Evolutionary conservation across 2,888 invertebrate species (phyloP).

Genomic region (Drosophila bunnanda): DNA sequence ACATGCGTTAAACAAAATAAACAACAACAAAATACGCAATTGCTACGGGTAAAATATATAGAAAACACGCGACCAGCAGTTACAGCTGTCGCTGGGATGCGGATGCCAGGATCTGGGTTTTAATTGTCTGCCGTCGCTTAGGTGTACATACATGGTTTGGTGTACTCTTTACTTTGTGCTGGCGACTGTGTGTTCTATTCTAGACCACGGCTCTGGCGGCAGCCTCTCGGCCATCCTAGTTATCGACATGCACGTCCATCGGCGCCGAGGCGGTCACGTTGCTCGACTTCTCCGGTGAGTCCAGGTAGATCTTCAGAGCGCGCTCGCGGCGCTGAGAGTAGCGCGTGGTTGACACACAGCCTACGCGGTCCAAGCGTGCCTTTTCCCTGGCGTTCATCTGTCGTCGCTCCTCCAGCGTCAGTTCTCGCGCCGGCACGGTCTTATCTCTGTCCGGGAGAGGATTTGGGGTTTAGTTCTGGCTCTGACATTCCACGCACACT

Average conservation of each 20-base stretch:
- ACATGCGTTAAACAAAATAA: slow-evolving; percentile 59
- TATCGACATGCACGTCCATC: slow-evolving; percentile 64
- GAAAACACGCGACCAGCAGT: slow-evolving; percentile 27
- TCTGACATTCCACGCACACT: neutral
- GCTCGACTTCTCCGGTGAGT: slow-evolving; percentile 83
- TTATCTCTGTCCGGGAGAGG: slow-evolving; percentile 86
- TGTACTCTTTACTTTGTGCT: slow-evolving; percentile 23
- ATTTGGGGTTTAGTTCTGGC: neutral
- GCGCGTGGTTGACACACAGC: slow-evolving; percentile 83
- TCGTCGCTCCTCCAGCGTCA: slow-evolving; percentile 87
- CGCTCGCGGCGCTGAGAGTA: slow-evolving; percentile 89
- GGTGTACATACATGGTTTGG: slow-evolving; percentile 26
- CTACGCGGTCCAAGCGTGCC: slow-evolving; percentile 85
- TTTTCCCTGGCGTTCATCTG: slow-evolving; percentile 88
- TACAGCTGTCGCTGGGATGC: slow-evolving; percentile 22
- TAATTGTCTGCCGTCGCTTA: slow-evolving; percentile 33
- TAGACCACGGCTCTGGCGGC: slow-evolving; percentile 12
- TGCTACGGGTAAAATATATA: slow-evolving; percentile 48
- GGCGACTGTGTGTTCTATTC: slow-evolving; percentile 5
- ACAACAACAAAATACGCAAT: slow-evolving; percentile 66
- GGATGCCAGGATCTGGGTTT: slow-evolving; percentile 30
- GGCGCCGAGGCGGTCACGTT: slow-evolving; percentile 69
- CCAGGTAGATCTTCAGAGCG: slow-evolving; percentile 90
- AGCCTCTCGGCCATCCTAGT: slow-evolving; percentile 45
- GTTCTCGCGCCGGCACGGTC: slow-evolving; percentile 86